Conservation (phyloP, 2,888 invertebrate genomes). For the Sinopyrophorus schimmeli region DNA sequence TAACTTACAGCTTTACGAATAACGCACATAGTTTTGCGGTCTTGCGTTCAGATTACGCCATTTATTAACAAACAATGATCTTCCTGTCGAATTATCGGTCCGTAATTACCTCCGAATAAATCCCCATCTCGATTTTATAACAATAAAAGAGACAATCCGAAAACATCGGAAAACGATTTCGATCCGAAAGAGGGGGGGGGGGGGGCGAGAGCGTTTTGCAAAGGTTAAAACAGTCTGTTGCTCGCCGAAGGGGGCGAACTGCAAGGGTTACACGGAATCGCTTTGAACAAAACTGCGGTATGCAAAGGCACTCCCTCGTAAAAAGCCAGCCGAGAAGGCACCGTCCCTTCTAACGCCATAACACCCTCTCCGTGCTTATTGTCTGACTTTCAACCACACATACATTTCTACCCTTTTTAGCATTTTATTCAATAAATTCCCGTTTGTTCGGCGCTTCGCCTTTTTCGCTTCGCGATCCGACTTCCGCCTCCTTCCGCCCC, state of each 20-base stretch:
- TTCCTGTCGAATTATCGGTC: too few relatives aligned
- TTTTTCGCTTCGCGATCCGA: too few relatives aligned
- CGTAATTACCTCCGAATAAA: too few relatives aligned
- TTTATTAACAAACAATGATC: too few relatives aligned
- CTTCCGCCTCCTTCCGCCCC: too few relatives aligned
- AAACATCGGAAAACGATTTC: conserved; percentile 25
- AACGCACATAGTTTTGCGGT: too few relatives aligned
- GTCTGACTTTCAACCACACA: conserved; percentile 24
- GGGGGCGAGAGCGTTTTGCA: conserved; percentile 17
- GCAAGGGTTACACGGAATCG: conserved; percentile 22
- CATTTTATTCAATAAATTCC: conserved; percentile 22
- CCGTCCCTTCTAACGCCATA: conserved; percentile 19
- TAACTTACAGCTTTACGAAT: too few relatives aligned
- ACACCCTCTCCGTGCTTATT: conserved; percentile 19
- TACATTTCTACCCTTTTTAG: conserved; percentile 21
- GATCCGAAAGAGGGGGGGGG: conserved; percentile 16
- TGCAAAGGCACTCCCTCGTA: conserved; percentile 21
- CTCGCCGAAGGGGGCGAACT: conserved; percentile 20
- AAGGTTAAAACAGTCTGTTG: conserved; percentile 19
- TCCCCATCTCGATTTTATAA: too few relatives aligned
- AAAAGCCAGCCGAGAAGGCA: conserved; percentile 26
- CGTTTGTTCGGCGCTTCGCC: too few relatives aligned
- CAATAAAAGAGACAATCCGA: conserved; percentile 23
- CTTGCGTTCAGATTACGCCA: too few relatives aligned
- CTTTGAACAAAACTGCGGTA: conserved; percentile 23